Conservation (phyloP, 2,797 vertebrate genomes). For the Pangasius mekongensis region DNA sequence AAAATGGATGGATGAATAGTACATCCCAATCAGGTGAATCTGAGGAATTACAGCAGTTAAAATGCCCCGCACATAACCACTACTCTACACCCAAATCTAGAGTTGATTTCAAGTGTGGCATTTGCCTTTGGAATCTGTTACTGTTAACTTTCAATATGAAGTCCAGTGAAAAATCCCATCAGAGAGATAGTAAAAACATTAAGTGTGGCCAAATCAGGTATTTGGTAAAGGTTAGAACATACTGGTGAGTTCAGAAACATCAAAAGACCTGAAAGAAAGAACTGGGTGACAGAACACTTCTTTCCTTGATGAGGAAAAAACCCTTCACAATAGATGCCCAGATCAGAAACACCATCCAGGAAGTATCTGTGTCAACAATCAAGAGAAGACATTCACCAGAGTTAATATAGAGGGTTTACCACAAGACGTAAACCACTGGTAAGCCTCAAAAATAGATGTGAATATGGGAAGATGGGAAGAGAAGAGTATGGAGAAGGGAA, state of each 20-base stretch:
- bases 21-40: no score
- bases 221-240: not conserved
- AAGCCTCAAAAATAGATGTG: not conserved
- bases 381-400: not conserved
- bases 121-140: not conserved
- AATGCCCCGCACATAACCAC: no score
- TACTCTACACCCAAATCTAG: not conserved
- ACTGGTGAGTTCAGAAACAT: not conserved
- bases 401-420: not conserved
- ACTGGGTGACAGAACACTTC: not conserved
- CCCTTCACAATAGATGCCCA: constrained; percentile 42
- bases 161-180: not conserved
- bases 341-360: constrained; percentile 40
- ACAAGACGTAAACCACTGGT: not conserved
- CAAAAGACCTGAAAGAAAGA: not conserved
- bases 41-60: no score
- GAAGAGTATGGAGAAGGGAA: not conserved
- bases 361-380: constrained; percentile 35
- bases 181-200: not conserved
- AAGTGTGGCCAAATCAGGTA: not conserved
- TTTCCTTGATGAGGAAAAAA: constrained; percentile 16
- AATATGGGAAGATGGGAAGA: not conserved
- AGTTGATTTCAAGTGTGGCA: not conserved
- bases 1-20: no score
- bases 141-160: not conserved